These are phyloP conservation scores for Deilephila elpenor DNA, from an alignment of 2,888 invertebrate genomes.

Conservation along the genomic window DNA sequence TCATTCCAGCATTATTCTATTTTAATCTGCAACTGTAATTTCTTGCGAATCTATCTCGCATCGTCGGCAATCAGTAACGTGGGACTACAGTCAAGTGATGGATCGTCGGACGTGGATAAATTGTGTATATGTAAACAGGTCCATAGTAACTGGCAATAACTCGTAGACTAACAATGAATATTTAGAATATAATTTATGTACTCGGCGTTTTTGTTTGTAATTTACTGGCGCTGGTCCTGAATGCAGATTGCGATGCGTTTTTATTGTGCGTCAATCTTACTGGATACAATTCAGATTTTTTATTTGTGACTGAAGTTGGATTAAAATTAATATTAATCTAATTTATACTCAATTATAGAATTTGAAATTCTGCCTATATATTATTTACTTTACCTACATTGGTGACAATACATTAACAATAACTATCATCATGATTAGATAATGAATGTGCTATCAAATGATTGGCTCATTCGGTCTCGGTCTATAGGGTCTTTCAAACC, in stretches of 20 bases:
- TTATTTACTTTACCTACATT: too few species aligned
- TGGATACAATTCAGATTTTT: too few species aligned
- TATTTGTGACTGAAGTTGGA: too few species aligned
- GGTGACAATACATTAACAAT: too few species aligned
- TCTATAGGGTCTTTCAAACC: too few species aligned
- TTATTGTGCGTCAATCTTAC: slow-evolving; percentile 3
- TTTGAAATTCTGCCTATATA: too few species aligned
- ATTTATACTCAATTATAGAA: too few species aligned
- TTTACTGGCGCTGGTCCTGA: neutral
- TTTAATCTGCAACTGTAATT: slow-evolving; percentile 20
- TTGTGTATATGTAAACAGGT: slow-evolving; percentile 20
- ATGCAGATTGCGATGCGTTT: neutral
- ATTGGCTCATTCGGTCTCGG: too few species aligned
- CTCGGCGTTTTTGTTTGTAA: neutral
- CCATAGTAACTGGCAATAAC: neutral
- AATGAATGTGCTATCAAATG: too few species aligned
- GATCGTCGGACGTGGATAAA: slow-evolving; percentile 15
- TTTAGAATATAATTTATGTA: neutral
- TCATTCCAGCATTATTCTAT: neutral
- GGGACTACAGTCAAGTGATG: neutral
- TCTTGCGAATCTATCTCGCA: slow-evolving; percentile 5
- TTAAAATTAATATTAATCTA: too few species aligned
- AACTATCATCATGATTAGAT: too few species aligned
- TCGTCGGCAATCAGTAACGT: neutral
- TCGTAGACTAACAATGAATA: slow-evolving; percentile 3